These are phyloP conservation scores for Gymnocephalus cernua DNA, from an alignment of 2,113 vertebrate genomes.

Conservation along the genomic window DNA sequence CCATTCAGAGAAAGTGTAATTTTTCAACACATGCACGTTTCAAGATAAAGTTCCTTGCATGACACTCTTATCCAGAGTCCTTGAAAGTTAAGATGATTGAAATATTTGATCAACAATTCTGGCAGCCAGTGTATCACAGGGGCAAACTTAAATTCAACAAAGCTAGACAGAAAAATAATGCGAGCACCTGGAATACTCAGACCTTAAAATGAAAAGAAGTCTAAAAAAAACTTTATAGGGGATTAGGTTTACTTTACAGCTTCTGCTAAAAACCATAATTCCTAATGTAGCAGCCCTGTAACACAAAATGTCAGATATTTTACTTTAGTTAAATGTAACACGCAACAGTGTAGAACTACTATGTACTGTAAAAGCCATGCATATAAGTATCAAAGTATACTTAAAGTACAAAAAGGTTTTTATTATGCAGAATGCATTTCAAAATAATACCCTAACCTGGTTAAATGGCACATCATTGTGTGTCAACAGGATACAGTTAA, in stretches of 20 bases:
- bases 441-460: not conserved
- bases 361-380: not conserved
- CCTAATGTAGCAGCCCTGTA: not conserved
- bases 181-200: not conserved
- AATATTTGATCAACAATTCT: slow-evolving; percentile 1
- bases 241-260: not conserved
- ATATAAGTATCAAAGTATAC: no score
- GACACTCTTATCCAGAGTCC: slow-evolving; percentile 5
- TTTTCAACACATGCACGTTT: slow-evolving; percentile 32
- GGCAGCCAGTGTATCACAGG: slow-evolving; percentile 3
- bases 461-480: not conserved
- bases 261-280: not conserved
- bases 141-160: slow-evolving; percentile 14
- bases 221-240: not conserved
- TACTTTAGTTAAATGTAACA: not conserved
- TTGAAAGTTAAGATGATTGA: slow-evolving; percentile 10
- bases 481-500: not conserved
- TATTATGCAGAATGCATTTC: no score
- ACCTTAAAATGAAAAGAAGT: not conserved
- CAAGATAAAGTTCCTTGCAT: not conserved
- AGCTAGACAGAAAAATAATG: not conserved
- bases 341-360: not conserved
- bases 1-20: not conserved
- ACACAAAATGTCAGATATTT: not conserved
- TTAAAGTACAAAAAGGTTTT: no score